A percentile compares a stretch with the other conserved stretches of the same genome.
Conservation (phyloP, 2,797 vertebrate genomes). For the Melanotaenia trifasciata region DNA sequence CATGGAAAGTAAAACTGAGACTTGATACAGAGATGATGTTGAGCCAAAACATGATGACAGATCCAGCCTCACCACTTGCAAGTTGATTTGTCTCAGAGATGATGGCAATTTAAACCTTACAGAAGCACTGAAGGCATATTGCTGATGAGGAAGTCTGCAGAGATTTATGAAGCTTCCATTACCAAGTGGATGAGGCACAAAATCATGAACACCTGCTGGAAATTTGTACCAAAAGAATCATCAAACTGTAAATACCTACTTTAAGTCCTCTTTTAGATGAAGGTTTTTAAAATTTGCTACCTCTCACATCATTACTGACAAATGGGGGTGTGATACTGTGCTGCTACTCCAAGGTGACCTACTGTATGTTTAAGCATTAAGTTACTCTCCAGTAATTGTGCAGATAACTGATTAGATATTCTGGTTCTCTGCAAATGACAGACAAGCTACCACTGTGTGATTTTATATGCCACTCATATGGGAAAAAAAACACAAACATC, state of each 20-base stretch:
- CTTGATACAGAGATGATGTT: slow-evolving; percentile 7
- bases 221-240: not conserved
- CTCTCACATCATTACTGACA: not conserved
- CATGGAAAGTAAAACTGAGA: slow-evolving; percentile 50
- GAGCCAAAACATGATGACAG: slow-evolving; percentile 41
- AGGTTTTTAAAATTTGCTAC: not conserved
- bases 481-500: not conserved
- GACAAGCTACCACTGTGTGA: not conserved
- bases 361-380: not conserved
- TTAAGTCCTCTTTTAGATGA: not conserved
- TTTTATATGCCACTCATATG: not conserved
- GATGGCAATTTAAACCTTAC: slow-evolving; percentile 27
- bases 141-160: slow-evolving; percentile 27
- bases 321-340: not conserved
- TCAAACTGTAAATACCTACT: not conserved
- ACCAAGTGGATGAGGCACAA: not conserved
- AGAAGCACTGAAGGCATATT: slow-evolving; percentile 2
- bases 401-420: slow-evolving; percentile 24
- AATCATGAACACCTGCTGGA: slow-evolving; percentile 10
- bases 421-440: slow-evolving; percentile 9
- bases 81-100: slow-evolving; percentile 32
- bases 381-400: slow-evolving; percentile 15
- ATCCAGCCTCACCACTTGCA: slow-evolving; percentile 12
- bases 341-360: slow-evolving; percentile 33
- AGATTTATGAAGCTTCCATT: slow-evolving; percentile 19